Evolutionary conservation across 2,113 vertebrate species (phyloP).

Genomic region (Scopus umbretta): DNA sequence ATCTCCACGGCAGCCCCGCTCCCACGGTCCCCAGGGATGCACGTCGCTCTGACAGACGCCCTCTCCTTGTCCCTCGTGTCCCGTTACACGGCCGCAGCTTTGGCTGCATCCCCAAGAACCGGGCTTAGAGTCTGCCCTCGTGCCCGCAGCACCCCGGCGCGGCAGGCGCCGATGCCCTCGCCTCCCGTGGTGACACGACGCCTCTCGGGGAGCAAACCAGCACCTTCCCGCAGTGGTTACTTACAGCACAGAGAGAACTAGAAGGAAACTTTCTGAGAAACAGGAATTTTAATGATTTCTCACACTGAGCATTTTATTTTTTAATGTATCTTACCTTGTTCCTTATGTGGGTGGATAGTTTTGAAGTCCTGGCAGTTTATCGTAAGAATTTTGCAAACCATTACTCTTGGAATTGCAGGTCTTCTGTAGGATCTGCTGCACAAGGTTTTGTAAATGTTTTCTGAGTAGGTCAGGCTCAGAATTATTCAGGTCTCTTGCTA

Average conservation of each 20-base stretch:
- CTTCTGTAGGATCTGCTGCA: not conserved
- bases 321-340: fast-evolving
- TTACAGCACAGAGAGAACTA: not conserved
- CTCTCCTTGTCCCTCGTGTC: fast-evolving
- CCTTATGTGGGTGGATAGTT: not conserved
- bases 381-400: not conserved
- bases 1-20: not conserved
- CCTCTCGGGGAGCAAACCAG: not conserved
- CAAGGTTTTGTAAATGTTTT: fast-evolving
- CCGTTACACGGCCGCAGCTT: fast-evolving
- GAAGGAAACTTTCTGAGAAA: not conserved
- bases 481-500: not conserved
- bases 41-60: fast-evolving
- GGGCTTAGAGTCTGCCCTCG: fast-evolving
- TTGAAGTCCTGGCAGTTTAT: not conserved
- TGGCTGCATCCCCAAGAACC: fast-evolving
- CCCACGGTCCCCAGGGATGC: fast-evolving
- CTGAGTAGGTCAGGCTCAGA: not conserved
- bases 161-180: fast-evolving
- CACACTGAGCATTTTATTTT: not conserved
- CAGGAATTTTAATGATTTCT: not conserved
- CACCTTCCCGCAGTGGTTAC: fast-evolving
- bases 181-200: fast-evolving
- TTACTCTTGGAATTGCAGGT: not conserved
- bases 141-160: fast-evolving